Evolutionary conservation across 2,113 vertebrate genomes (phyloP).

Genomic region (Tragelaphus imberbis): DNA sequence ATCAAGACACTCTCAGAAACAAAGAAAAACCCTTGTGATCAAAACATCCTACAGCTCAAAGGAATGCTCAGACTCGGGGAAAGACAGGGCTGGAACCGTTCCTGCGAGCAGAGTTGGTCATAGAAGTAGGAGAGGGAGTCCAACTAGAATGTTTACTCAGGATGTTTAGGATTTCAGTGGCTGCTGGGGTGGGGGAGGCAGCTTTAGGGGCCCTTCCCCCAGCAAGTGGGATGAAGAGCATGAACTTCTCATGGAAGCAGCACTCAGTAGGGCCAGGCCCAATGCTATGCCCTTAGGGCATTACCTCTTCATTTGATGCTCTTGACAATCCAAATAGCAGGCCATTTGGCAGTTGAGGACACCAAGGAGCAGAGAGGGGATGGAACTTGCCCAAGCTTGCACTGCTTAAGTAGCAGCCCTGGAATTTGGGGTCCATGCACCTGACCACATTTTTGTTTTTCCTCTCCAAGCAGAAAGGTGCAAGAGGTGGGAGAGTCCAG

Average conservation of each 20-base stretch:
- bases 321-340: not conserved
- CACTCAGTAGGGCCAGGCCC: not conserved
- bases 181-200: not conserved
- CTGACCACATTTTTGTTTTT: not conserved
- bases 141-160: not conserved
- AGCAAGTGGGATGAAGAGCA: not conserved
- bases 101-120: not conserved
- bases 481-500: not conserved
- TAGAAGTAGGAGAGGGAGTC: rapidly evolving
- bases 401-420: not conserved
- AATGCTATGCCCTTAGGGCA: rapidly evolving
- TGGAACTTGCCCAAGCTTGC: not conserved
- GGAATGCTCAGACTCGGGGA: not conserved
- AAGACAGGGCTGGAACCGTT: not conserved
- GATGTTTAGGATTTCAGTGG: not conserved
- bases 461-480: not conserved
- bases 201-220: not conserved
- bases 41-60: not conserved
- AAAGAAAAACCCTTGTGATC: not conserved
- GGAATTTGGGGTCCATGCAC: rapidly evolving
- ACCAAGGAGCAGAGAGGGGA: not conserved
- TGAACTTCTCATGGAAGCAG: not conserved
- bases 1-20: not conserved
- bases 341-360: not conserved
- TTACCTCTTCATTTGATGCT: no score